Conservation (phyloP, 2,113 vertebrate genomes). For the Neolamprologus longior region DNA sequence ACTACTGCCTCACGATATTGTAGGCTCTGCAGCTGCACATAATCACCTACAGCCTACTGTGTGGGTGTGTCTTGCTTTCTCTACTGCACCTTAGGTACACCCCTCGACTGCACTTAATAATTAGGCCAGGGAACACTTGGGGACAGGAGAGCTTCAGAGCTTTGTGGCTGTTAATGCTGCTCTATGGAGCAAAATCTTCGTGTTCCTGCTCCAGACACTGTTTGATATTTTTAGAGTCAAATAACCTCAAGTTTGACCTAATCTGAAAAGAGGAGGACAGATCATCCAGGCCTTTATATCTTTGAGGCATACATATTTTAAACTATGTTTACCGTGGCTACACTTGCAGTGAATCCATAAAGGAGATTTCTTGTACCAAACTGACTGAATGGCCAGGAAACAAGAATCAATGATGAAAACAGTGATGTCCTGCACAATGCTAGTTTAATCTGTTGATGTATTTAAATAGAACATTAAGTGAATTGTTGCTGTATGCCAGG, state of each 20-base stretch:
- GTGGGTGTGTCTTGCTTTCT: background rate
- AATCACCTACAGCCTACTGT: background rate
- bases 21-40: background rate
- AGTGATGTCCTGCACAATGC: background rate
- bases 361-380: background rate
- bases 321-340: background rate
- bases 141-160: background rate
- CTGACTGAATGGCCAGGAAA: background rate
- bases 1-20: background rate
- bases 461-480: background rate
- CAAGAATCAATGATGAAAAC: background rate
- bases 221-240: background rate
- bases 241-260: background rate
- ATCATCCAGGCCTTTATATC: background rate
- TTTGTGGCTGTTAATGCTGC: background rate
- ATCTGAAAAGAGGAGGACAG: accelerated
- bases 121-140: background rate
- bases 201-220: background rate
- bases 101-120: background rate
- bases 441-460: background rate
- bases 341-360: background rate
- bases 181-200: background rate
- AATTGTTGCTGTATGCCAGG: background rate
- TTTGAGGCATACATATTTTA: background rate
- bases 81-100: background rate